Evolutionary conservation across 2,888 invertebrate species (phyloP).

Genomic region (Heliconius cydno): DNA sequence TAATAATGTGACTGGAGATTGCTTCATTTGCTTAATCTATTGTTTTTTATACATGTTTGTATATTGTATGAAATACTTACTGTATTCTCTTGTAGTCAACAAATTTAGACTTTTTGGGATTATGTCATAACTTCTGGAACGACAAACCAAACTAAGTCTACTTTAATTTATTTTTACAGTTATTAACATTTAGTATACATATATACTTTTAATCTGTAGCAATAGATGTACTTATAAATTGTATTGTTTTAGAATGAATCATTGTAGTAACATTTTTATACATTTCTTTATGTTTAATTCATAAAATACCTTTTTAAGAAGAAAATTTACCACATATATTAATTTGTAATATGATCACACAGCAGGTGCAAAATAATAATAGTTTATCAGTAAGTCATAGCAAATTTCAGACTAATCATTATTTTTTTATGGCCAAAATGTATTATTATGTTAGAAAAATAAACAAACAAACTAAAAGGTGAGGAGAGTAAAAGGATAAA

Average conservation of each 20-base stretch:
- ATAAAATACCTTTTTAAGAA: constrained; percentile 21
- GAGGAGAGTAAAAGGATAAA: background rate
- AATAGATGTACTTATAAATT: constrained; percentile 1
- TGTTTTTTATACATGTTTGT: background rate
- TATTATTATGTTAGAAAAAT: background rate
- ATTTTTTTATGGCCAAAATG: constrained; percentile 15
- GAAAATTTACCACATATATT: background rate
- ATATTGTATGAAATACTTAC: background rate
- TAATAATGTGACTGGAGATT: background rate
- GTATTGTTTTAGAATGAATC: constrained; percentile 2
- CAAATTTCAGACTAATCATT: background rate
- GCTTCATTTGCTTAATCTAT: background rate
- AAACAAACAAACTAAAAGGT: background rate
- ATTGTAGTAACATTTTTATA: background rate
- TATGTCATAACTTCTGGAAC: background rate
- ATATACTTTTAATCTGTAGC: background rate
- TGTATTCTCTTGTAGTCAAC: constrained; percentile 1
- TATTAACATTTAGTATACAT: background rate
- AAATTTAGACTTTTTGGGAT: background rate
- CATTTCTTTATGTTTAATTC: constrained; percentile 22
- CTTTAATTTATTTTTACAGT: background rate
- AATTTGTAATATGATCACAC: constrained; percentile 2
- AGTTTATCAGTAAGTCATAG: background rate
- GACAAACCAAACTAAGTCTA: background rate
- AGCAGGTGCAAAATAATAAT: constrained; percentile 14